Conservation (phyloP, 2,888 invertebrate genomes). For the Bruchidius siliquastri region DNA sequence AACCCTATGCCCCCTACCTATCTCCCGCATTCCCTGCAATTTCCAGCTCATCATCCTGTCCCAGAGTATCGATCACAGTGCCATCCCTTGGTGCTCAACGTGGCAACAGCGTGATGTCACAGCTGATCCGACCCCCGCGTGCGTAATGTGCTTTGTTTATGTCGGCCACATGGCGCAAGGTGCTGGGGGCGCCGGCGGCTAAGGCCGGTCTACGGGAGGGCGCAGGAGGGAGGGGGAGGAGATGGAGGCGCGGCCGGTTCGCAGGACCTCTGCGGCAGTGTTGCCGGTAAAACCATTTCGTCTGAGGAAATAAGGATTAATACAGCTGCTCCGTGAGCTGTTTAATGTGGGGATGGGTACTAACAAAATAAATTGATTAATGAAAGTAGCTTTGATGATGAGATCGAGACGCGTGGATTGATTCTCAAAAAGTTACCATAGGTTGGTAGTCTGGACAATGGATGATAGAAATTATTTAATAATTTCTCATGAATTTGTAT, state of each 20-base stretch:
- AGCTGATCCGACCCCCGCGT: constrained; percentile 49
- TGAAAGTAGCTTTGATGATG: no score
- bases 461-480: no score
- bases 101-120: constrained; percentile 18
- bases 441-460: no score
- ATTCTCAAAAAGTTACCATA: no score
- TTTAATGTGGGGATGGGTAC: no score
- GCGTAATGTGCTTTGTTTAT: constrained; percentile 52
- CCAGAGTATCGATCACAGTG: background rate
- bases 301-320: background rate
- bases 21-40: background rate
- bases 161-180: constrained; percentile 51
- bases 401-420: no score
- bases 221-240: background rate
- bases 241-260: constrained; percentile 25
- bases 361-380: no score
- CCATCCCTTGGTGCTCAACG: background rate
- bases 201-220: background rate
- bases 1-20: background rate
- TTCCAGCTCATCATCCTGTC: background rate
- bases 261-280: constrained; percentile 12
- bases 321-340: no score
- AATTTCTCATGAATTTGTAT: no score
- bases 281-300: constrained; percentile 10
- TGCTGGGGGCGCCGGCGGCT: constrained; percentile 32